Evolutionary conservation across 1,140 invertebrate species (phyloP), one percentile per base, ranked within the genome.

Genomic region (Oryzaephilus surinamensis): DNA sequence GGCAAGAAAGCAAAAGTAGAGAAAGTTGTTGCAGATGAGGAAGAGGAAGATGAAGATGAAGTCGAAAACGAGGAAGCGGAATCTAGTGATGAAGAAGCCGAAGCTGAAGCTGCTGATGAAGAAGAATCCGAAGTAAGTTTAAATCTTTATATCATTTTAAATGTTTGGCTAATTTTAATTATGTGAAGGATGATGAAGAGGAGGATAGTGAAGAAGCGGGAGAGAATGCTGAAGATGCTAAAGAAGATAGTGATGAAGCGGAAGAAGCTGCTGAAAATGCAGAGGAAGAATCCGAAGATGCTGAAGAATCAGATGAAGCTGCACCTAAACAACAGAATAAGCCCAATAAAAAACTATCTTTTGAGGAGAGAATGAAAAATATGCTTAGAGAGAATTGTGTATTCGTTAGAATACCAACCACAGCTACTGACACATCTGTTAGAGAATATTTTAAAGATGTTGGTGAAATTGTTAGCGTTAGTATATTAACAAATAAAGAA

Each of bases 371-470:
- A n/a, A n/a, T n/a, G n/a, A n/a, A n/a, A n/a, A n/a, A n/a, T n/a
- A n/a, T n/a, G n/a, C n/a, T n/a, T n/a, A n/a, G n/a, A n/a, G n/a
- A n/a, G n/a, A n/a, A n/a, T n/a, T n/a, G n/a, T n/a, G n/a, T n/a
- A n/a, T n/a, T n/a, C n/a, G n/a, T n/a, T n/a, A n/a, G n/a, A n/a
- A n/a, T n/a, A n/a, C n/a, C n/a, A n/a, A n/a, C n/a, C n/a, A n/a
- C n/a, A n/a, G n/a, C n/a, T n/a, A n/a, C n/a, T n/a, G n/a, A n/a
- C n/a, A n/a, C n/a, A n/a, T n/a, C n/a, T n/a, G n/a, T n/a, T n/a
- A n/a, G n/a, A n/a, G 57, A 61, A 14, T 67, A 70, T 49, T 72
- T 72, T 38, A 53, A 52, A 4, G 67, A 66, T 50, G 62, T 60
- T 6, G 55, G 58, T 15, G 42, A 58, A 18, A 50, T 71, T 20